Evolutionary conservation across 1,140 invertebrate genomes (phyloP).

Genomic region (Diorhabda elongata): DNA sequence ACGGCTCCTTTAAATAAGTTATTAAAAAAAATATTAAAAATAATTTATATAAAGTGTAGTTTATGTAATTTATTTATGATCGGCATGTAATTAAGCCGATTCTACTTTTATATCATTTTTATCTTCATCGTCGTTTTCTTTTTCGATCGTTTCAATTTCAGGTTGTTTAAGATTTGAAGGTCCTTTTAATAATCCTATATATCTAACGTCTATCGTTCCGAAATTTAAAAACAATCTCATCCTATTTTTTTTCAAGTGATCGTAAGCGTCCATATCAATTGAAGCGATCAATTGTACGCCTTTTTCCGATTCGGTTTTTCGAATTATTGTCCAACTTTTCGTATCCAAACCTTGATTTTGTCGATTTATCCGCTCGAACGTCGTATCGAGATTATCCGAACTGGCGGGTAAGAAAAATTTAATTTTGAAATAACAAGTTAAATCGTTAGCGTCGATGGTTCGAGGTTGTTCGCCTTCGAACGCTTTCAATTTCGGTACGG

Average conservation of each 20-base stretch:
- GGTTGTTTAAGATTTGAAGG: neutral
- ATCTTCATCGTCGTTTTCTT: no score
- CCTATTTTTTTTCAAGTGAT: conserved; percentile 5
- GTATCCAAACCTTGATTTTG: conserved; percentile 7
- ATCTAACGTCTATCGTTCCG: conserved; percentile 5
- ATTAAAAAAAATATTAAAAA: no score
- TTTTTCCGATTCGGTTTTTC: conserved; percentile 2
- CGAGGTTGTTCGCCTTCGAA: neutral
- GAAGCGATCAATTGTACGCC: neutral
- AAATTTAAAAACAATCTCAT: conserved; percentile 9
- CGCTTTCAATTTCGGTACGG: neutral
- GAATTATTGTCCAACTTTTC: conserved; percentile 1
- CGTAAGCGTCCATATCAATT: neutral
- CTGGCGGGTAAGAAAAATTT: neutral
- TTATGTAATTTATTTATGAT: no score
- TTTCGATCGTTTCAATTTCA: neutral
- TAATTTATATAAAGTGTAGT: no score
- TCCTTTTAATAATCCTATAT: neutral
- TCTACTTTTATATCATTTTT: no score
- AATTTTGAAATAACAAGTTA: neutral
- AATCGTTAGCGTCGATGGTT: neutral
- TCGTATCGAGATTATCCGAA: conserved; percentile 3
- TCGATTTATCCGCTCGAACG: conserved; percentile 7
- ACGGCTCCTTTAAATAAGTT: no score
- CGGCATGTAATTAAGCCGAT: no score